These are phyloP conservation scores for Augiades crinisus DNA, from an alignment of 2,888 invertebrate species.

Conservation along the genomic window DNA sequence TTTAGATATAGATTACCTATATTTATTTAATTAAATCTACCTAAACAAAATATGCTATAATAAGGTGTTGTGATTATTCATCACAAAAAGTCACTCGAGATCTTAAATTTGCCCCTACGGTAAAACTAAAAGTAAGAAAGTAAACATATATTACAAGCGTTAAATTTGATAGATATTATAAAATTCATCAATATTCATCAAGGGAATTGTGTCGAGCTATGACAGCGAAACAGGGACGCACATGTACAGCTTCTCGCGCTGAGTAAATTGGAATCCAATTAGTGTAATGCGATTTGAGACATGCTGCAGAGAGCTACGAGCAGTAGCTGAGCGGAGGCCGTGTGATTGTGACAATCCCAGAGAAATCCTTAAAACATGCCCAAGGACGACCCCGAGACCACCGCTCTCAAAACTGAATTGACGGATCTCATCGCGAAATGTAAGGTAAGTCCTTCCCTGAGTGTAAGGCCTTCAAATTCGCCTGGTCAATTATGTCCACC, in stretches of 20 bases:
- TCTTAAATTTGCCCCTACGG: too few species aligned
- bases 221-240: conserved; percentile 39
- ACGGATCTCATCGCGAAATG: conserved; percentile 89
- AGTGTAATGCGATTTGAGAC: conserved; percentile 57
- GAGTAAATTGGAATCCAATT: conserved; percentile 63
- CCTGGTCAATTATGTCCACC: too few species aligned
- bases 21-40: too few species aligned
- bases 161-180: conserved; percentile 3
- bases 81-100: too few species aligned
- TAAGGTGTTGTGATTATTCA: too few species aligned
- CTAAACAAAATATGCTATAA: too few species aligned
- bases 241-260: conserved; percentile 57
- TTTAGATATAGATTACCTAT: too few species aligned
- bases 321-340: conserved; percentile 9
- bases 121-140: too few species aligned
- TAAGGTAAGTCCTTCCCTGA: conserved; percentile 85
- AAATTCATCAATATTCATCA: conserved; percentile 16
- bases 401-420: conserved; percentile 89
- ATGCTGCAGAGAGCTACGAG: conserved; percentile 23
- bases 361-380: conserved; percentile 77
- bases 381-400: conserved; percentile 91
- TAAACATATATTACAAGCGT: too few species aligned
- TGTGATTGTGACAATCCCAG: background rate
- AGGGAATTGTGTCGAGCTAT: conserved; percentile 36
- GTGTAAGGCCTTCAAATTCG: too few species aligned